Percentiles rank a stretch among this genome's conserved stretches.
phyloP scores from a whole-genome alignment of 2,113 vertebrate genomes.

The Myotis davidii region DNA sequence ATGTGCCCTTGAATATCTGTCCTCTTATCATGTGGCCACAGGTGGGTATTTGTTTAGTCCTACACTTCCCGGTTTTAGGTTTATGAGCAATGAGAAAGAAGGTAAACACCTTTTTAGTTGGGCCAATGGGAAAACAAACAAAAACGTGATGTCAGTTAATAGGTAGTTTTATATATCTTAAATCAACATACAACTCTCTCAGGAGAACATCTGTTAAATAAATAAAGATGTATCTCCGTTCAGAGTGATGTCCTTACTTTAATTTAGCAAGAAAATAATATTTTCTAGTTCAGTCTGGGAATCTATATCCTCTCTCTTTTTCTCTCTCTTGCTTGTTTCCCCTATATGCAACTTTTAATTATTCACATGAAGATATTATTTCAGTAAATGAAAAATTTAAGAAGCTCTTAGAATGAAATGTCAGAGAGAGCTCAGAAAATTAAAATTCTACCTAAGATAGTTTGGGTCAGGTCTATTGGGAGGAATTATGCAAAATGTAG shows the following conservation, averaged over 20 bases:
- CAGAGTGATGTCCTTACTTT: background rate
- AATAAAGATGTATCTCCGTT: background rate
- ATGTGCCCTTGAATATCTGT: background rate
- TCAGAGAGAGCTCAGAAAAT: conserved; percentile 19
- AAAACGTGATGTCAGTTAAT: background rate
- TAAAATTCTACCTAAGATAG: conserved; percentile 26
- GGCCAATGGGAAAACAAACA: background rate
- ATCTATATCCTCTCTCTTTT: background rate
- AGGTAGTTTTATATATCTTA: conserved; percentile 23
- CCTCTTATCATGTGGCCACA: background rate
- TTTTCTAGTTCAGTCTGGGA: background rate
- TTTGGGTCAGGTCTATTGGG: background rate
- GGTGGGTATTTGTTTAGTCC: background rate
- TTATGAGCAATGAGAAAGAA: conserved; percentile 23
- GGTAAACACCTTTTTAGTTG: background rate
- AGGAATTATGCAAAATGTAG: conserved; percentile 38
- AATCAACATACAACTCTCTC: background rate
- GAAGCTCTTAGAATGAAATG: conserved; percentile 31
- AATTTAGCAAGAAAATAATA: background rate
- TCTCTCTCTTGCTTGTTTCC: background rate
- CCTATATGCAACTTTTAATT: conserved; percentile 35
- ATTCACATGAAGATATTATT: conserved; percentile 28
- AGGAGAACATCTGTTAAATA: conserved; percentile 22
- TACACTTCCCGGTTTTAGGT: background rate
- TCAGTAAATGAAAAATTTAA: conserved; percentile 42